Conservation (phyloP, 1,140 invertebrate genomes). For the Lepeophtheirus salmonis region DNA sequence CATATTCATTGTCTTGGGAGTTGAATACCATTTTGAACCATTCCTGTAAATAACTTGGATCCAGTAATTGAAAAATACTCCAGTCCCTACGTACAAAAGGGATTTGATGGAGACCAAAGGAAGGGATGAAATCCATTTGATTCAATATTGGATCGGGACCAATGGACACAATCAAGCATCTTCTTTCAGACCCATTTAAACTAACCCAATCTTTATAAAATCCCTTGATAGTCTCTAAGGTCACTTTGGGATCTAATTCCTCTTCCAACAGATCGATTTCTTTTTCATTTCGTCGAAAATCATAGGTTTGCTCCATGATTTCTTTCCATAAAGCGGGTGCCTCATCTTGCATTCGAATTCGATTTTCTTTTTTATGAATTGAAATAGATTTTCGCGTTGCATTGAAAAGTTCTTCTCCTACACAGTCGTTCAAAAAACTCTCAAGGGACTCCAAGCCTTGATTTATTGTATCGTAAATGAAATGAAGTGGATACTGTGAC, state of each 20-base stretch:
- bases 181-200: background rate
- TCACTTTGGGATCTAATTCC: background rate
- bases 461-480: conserved; percentile 7
- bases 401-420: background rate
- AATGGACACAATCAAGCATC: conserved; percentile 10
- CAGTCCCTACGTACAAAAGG: background rate
- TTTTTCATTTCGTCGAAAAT: background rate
- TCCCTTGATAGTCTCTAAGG: background rate
- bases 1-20: conserved; percentile 1
- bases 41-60: background rate
- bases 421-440: background rate
- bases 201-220: conserved; percentile 4
- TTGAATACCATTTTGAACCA: conserved; percentile 13
- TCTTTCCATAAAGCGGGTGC: conserved; percentile 1
- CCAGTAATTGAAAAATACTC: background rate
- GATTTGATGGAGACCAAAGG: background rate
- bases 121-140: background rate
- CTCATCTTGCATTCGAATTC: background rate
- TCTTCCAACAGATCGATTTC: background rate
- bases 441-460: background rate
- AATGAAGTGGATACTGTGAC: conserved; percentile 33
- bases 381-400: background rate
- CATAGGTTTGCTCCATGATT: conserved; percentile 1
- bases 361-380: background rate
- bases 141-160: conserved; percentile 14